These are phyloP conservation scores for Notarius quadriscutis DNA, from an alignment of 2,113 vertebrate genomes.

Conservation along the genomic window DNA sequence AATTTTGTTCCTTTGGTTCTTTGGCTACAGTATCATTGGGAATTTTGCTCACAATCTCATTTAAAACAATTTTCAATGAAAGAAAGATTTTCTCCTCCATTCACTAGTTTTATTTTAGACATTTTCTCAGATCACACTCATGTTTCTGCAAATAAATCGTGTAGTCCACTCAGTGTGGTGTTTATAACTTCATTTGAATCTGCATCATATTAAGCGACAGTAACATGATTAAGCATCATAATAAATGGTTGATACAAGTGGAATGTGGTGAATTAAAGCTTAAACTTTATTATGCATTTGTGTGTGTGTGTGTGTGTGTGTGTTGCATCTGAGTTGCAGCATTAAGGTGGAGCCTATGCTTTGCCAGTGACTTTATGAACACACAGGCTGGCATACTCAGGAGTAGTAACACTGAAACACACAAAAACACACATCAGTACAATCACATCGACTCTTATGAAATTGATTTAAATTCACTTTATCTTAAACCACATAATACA, in stretches of 20 bases:
- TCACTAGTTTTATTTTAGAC: too few species aligned
- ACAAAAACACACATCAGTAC: background rate
- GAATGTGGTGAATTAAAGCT: background rate
- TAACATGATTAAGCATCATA: background rate
- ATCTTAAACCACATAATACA: background rate
- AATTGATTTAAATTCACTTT: background rate
- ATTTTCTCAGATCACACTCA: too few species aligned
- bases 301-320: background rate
- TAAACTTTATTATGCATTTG: background rate
- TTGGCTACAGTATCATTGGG: too few species aligned
- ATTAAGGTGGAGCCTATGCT: background rate
- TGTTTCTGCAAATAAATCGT: background rate
- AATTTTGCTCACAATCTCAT: too few species aligned
- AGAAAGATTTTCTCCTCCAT: too few species aligned
- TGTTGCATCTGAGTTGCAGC: background rate
- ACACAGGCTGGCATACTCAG: background rate
- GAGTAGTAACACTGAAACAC: conserved; percentile 5
- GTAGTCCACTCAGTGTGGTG: background rate
- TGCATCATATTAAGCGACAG: background rate
- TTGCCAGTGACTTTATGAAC: background rate
- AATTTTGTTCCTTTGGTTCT: background rate
- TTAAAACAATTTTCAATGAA: too few species aligned
- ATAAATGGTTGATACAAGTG: background rate
- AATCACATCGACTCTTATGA: background rate
- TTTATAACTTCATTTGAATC: background rate